These are phyloP conservation scores for Leptoclinus maculatus DNA, from an alignment of 2,797 vertebrate species.

Conservation along the genomic window DNA sequence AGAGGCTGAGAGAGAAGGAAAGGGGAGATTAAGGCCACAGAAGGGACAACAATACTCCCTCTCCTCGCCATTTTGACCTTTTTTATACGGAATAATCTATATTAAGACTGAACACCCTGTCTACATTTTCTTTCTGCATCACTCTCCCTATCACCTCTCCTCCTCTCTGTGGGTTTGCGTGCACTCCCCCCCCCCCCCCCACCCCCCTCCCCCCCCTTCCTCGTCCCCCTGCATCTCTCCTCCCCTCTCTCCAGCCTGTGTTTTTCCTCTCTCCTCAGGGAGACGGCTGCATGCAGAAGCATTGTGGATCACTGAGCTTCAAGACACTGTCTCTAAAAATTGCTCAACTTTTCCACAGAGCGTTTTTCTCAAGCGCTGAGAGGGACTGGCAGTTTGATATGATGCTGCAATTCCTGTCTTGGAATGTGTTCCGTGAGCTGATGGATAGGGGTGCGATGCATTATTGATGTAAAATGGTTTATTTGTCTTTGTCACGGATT, in stretches of 20 bases:
- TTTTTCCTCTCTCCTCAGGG: conserved; percentile 65
- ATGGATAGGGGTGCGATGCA: conserved; percentile 40
- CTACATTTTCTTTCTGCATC: conserved; percentile 60
- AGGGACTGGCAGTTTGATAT: conserved; percentile 33
- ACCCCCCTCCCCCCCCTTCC: conserved; percentile 11
- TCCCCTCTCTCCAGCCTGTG: conserved; percentile 45
- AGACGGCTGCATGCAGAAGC: conserved; percentile 65
- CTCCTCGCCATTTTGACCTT: conserved; percentile 56
- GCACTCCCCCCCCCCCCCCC: not conserved
- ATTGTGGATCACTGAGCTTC: conserved; percentile 81
- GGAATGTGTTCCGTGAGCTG: conserved; percentile 30
- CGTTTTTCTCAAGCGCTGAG: conserved; percentile 45
- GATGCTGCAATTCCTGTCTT: conserved; percentile 29
- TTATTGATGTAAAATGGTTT: conserved; percentile 53
- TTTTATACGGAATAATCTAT: conserved; percentile 63
- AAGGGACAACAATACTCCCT: conserved; percentile 2
- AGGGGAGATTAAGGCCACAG: conserved; percentile 6
- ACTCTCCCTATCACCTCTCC: conserved; percentile 47
- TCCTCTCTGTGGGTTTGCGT: not conserved
- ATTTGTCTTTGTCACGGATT: conserved; percentile 35
- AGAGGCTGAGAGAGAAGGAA: not conserved
- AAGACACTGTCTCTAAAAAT: conserved; percentile 69
- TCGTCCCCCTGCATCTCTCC: conserved; percentile 11
- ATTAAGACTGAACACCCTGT: conserved; percentile 54
- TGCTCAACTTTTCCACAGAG: conserved; percentile 52